Evolutionary conservation across 2,113 vertebrate genomes (phyloP).

Genomic region (Myiopsitta monachus): DNA sequence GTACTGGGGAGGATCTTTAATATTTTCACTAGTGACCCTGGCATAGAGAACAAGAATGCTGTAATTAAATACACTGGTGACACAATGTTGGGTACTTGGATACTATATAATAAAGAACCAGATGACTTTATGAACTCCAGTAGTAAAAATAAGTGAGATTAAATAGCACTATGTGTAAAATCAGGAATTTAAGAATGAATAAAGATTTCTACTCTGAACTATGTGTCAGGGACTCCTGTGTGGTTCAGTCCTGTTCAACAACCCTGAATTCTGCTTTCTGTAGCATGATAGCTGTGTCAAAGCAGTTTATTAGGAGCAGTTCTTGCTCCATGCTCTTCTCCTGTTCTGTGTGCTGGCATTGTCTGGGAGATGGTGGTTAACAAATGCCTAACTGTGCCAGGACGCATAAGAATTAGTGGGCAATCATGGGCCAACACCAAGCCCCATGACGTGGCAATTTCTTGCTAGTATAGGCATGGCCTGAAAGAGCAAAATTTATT

Average conservation of each 20-base stretch:
- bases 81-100: not conserved
- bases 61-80: not conserved
- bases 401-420: not conserved
- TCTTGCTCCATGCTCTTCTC: not conserved
- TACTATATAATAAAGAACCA: not conserved
- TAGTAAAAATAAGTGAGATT: not conserved
- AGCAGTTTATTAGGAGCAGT: not conserved
- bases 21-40: not conserved
- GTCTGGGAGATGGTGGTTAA: not conserved
- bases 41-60: not conserved
- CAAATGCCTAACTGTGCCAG: not conserved
- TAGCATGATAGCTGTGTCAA: not conserved
- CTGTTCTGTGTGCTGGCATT: not conserved
- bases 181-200: not conserved
- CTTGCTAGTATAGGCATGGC: not conserved
- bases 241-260: not conserved
- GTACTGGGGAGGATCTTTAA: not conserved
- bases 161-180: not conserved
- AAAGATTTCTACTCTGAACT: not conserved
- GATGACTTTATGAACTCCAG: not conserved
- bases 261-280: not conserved
- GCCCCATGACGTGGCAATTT: not conserved
- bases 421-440: not conserved
- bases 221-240: not conserved
- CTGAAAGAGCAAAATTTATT: not conserved